Evolutionary conservation across 1,140 invertebrate species (phyloP).

Genomic region (Drosophila auraria): DNA sequence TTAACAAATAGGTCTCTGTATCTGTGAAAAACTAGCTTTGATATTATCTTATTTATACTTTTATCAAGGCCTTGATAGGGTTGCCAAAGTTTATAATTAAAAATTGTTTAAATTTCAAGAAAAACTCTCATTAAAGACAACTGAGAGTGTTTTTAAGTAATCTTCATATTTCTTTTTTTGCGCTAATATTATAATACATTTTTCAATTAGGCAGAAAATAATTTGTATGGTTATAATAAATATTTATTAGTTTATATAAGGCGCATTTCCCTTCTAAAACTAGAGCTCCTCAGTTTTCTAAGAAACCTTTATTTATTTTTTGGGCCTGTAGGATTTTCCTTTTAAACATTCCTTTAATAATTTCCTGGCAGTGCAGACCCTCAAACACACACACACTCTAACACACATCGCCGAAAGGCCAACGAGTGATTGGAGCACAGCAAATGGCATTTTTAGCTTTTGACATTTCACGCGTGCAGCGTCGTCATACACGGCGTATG

Average conservation of each 20-base stretch:
- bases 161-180: too few species aligned
- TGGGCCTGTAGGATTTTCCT: too few species aligned
- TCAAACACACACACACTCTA: background rate
- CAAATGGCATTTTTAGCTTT: constrained; percentile 81
- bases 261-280: too few species aligned
- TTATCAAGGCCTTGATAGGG: background rate
- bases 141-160: background rate
- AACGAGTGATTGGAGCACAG: constrained; percentile 55
- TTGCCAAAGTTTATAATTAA: background rate
- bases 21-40: constrained; percentile 1
- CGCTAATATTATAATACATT: too few species aligned
- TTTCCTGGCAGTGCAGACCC: constrained; percentile 3
- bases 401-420: constrained; percentile 52
- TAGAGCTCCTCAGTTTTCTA: background rate
- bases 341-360: background rate
- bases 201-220: too few species aligned
- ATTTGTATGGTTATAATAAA: too few species aligned
- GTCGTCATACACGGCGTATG: constrained; percentile 77
- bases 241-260: too few species aligned
- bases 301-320: too few species aligned
- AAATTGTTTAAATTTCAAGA: background rate
- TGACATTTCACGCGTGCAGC: constrained; percentile 81
- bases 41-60: constrained; percentile 16
- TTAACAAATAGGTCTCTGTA: constrained; percentile 13
- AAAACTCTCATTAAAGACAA: background rate